Evolutionary conservation across 2,113 vertebrate genomes (phyloP), one percentile per base, ranked within the genome.

Genomic region (Thomomys bottae): DNA sequence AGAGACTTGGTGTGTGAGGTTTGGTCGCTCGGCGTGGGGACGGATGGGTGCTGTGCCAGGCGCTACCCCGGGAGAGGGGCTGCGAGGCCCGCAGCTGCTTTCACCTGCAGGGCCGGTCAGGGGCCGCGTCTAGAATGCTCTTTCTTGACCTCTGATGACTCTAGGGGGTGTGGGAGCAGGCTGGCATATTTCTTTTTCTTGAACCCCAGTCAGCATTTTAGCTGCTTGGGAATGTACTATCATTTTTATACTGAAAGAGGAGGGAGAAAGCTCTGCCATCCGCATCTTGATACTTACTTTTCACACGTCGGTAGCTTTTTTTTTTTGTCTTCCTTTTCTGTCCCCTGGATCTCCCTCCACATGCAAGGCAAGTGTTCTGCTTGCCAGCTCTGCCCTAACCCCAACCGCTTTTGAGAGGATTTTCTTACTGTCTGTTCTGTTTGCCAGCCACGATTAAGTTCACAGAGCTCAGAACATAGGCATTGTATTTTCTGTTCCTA

Each of bases 71-170:
- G n/a, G n/a, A n/a, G n/a, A n/a, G n/a, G n/a, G n/a, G n/a, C n/a
- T n/a, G n/a, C n/a, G n/a, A n/a, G n/a, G n/a, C n/a, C n/a, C n/a
- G n/a, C n/a, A n/a, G n/a, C n/a, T n/a, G n/a, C n/a, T n/a, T n/a
- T n/a, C n/a, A n/a, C n/a, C n/a, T n/a, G n/a, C n/a, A n/a, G n/a
- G n/a, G 61, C 8, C 0, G 3, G 61, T 49, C 72, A 67, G 42
- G 38, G 32, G 36, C 21, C 11, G 10, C 21, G 49, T 67, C n/a
- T 45, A 73, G 63, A 57, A 32, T 59, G 34, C 49, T 83, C 70
- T 88, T 66, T 83, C 75, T 88, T 93, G 72, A 42, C 40, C 40
- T 79, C 30, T 34, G 28, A 6, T 77, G 42, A 45, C 81, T 88
- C 71, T 59, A 57, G 0, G 63, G 38, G 70, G 24, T 59, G 82